Conservation (phyloP, 2,113 vertebrate species). For the Accipiter cooperii region DNA sequence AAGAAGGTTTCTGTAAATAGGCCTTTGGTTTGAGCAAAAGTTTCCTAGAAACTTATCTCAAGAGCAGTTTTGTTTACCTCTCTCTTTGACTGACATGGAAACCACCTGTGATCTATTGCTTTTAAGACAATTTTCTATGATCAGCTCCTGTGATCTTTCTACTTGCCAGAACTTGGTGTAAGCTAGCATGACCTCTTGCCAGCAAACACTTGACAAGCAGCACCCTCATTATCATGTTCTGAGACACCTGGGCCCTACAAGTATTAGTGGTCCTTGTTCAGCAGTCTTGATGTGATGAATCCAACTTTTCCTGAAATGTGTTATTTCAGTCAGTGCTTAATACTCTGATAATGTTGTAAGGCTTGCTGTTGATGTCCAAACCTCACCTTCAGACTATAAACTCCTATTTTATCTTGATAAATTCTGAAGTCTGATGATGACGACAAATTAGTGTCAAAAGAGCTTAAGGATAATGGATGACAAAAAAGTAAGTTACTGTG, state of each 20-base stretch:
- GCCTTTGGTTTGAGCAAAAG: not conserved
- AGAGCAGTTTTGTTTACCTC: not conserved
- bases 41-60: not conserved
- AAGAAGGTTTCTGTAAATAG: not conserved
- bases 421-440: not conserved
- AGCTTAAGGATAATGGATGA: not conserved
- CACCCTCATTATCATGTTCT: not conserved
- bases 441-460: not conserved
- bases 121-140: not conserved
- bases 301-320: not conserved
- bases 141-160: not conserved
- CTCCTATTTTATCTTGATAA: not conserved
- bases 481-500: accelerated
- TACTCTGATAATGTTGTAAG: not conserved
- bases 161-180: not conserved
- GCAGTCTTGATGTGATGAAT: not conserved
- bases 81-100: not conserved
- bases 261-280: not conserved
- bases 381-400: not conserved
- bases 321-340: not conserved
- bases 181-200: not conserved
- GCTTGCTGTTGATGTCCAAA: not conserved
- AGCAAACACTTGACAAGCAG: not conserved
- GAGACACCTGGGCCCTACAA: not conserved
- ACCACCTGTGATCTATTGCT: not conserved